These are phyloP conservation scores for Diaphora mendica DNA, from an alignment of 2,888 invertebrate genomes.

Conservation along the genomic window DNA sequence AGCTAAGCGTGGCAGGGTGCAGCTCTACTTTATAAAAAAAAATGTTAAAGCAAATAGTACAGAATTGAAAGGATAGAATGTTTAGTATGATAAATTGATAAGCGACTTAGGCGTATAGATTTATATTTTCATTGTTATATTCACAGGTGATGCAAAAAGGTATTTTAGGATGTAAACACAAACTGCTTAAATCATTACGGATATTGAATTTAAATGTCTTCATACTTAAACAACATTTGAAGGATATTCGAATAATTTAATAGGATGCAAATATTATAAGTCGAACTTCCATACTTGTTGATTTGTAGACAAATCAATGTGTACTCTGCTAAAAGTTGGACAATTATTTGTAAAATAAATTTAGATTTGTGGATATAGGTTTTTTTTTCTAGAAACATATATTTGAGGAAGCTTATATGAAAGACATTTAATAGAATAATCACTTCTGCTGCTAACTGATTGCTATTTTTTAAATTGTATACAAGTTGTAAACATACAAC, in stretches of 20 bases:
- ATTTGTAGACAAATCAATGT: background rate
- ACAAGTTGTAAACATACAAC: too few relatives aligned
- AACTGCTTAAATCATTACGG: background rate
- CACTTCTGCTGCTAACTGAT: too few relatives aligned
- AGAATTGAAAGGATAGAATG: background rate
- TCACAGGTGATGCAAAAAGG: background rate
- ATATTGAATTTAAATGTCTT: background rate
- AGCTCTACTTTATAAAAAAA: too few relatives aligned
- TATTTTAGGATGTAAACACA: background rate
- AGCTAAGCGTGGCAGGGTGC: too few relatives aligned
- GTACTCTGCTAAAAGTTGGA: background rate
- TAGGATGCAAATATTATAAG: background rate
- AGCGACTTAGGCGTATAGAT: background rate
- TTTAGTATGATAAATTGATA: background rate
- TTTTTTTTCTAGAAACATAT: background rate
- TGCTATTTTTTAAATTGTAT: too few relatives aligned
- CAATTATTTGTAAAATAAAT: background rate
- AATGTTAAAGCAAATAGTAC: background rate
- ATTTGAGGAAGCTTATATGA: background rate
- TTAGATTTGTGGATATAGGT: background rate
- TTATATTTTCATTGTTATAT: background rate
- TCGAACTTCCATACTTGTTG: background rate
- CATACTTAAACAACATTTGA: background rate
- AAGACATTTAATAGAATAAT: too few relatives aligned
- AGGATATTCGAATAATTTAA: background rate